These are phyloP conservation scores for Orchesella flavescens DNA, from an alignment of 2,888 invertebrate species.

Conservation along the genomic window DNA sequence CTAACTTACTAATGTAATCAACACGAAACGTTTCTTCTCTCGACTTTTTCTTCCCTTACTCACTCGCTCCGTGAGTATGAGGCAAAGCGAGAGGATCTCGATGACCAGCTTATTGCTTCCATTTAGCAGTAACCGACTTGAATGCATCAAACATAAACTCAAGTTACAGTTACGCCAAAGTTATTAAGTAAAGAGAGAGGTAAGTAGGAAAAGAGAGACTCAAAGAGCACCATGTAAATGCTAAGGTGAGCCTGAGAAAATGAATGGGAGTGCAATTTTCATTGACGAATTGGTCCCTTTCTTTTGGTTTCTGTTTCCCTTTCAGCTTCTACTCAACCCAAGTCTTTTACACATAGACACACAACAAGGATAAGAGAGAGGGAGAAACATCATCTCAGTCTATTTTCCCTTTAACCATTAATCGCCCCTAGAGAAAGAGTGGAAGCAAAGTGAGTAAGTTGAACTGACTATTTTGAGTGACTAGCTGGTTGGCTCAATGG, in stretches of 20 bases:
- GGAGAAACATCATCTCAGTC: background rate
- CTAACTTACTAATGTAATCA: too few species aligned
- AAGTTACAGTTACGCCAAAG: too few species aligned
- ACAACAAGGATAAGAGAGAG: background rate
- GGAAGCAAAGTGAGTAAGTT: constrained; percentile 31
- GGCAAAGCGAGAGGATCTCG: too few species aligned
- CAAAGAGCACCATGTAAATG: background rate
- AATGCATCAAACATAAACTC: too few species aligned
- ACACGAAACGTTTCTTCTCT: too few species aligned
- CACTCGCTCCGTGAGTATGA: too few species aligned
- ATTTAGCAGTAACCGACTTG: too few species aligned
- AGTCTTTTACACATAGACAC: background rate
- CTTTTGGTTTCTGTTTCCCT: background rate
- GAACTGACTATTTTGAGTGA: constrained; percentile 20
- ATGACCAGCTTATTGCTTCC: too few species aligned
- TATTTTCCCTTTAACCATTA: constrained; percentile 56
- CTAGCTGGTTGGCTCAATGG: constrained; percentile 7
- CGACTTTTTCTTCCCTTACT: too few species aligned
- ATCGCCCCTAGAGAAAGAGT: constrained; percentile 66
- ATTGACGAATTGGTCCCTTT: background rate
- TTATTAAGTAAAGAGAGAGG: too few species aligned
- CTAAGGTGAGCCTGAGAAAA: background rate
- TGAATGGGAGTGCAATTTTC: background rate
- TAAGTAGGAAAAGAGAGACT: background rate
- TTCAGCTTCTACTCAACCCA: background rate